These are phyloP conservation scores for Psilanteris sp. DNA, from an alignment of 1,140 invertebrate genomes.

Conservation along the genomic window DNA sequence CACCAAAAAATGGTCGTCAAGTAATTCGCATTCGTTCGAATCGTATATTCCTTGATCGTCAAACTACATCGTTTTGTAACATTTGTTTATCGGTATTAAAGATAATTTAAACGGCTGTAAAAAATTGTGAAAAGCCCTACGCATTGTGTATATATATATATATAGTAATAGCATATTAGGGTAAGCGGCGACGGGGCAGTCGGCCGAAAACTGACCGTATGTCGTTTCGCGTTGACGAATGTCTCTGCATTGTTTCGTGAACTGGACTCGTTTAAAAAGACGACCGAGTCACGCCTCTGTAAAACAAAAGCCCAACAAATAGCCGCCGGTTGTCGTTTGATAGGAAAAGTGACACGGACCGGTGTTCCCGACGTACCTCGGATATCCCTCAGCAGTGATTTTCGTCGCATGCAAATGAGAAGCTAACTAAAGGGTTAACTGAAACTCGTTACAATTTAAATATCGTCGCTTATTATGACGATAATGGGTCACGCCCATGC, in stretches of 20 bases:
- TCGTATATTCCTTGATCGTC: no score
- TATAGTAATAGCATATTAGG: no score
- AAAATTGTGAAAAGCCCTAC: no score
- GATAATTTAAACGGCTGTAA: no score
- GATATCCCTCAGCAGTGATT: slow-evolving; percentile 41
- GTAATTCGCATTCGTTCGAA: no score
- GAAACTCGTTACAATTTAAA: slow-evolving; percentile 71
- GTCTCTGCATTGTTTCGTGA: slow-evolving; percentile 44
- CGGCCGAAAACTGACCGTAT: slow-evolving; percentile 63
- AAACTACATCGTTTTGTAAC: no score
- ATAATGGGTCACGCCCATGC: slow-evolving; percentile 75
- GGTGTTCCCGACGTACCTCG: not conserved
- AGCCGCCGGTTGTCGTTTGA: slow-evolving; percentile 36
- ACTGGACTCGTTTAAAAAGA: slow-evolving; percentile 54
- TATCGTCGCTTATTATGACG: slow-evolving; percentile 72
- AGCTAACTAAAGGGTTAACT: slow-evolving; percentile 65
- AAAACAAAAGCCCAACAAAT: slow-evolving; percentile 62
- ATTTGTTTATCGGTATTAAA: no score
- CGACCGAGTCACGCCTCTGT: slow-evolving; percentile 53
- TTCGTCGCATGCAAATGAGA: slow-evolving; percentile 65
- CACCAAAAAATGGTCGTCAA: no score
- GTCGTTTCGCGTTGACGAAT: slow-evolving; percentile 53
- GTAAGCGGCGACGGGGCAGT: no score
- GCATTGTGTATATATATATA: no score
- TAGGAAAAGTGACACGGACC: slow-evolving; percentile 36